Conservation (phyloP, 2,797 vertebrate genomes). For the Chelmon rostratus region DNA sequence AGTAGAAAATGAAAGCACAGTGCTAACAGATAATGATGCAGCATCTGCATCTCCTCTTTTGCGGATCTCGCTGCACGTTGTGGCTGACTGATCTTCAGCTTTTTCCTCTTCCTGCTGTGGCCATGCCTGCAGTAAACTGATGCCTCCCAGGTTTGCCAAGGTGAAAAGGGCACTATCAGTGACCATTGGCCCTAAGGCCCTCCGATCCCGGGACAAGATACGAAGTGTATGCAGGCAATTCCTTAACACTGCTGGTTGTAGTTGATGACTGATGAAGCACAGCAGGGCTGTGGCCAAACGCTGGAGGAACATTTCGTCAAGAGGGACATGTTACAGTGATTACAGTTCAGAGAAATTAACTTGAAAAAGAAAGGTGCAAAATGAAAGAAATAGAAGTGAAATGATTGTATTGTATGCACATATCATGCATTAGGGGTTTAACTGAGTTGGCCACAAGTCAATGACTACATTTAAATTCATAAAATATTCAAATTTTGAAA, state of each 20-base stretch:
- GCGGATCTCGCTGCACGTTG: background rate
- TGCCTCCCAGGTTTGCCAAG: constrained; percentile 71
- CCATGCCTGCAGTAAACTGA: constrained; percentile 16
- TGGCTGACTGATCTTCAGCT: background rate
- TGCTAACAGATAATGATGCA: background rate
- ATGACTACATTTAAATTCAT: too few species aligned
- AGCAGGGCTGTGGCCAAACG: constrained; percentile 78
- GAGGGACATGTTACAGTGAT: background rate
- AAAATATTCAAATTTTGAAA: too few species aligned
- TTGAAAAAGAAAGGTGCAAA: background rate
- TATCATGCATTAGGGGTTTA: too few species aligned
- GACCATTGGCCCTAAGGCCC: constrained; percentile 77
- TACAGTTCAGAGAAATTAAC: background rate
- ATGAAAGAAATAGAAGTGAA: background rate
- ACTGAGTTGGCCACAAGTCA: too few species aligned
- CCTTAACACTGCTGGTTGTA: constrained; percentile 75
- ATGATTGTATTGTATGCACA: background rate
- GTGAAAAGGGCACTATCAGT: constrained; percentile 68
- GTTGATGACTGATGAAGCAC: constrained; percentile 69
- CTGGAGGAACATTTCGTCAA: constrained; percentile 48
- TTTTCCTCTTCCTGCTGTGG: constrained; percentile 22
- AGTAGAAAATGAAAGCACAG: background rate
- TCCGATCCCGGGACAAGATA: constrained; percentile 83
- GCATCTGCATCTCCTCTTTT: background rate
- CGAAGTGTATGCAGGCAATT: constrained; percentile 78